phyloP scores from a whole-genome alignment of 2,888 invertebrate genomes.

The Acronicta aceris region DNA sequence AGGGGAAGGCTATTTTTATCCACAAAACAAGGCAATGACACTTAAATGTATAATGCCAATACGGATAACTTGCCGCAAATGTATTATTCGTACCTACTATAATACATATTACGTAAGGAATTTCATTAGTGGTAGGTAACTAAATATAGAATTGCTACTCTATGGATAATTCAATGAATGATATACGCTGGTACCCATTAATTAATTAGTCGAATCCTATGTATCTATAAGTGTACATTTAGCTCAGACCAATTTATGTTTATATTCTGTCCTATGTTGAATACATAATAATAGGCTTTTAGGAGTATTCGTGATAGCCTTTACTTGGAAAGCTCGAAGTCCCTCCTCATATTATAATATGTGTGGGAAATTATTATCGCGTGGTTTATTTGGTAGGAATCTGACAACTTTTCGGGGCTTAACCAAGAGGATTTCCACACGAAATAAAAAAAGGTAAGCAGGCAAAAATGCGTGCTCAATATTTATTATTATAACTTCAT shows the following conservation, averaged over 20 bases:
- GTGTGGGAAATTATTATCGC: no score
- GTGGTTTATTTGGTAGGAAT: no score
- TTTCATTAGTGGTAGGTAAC: conserved; percentile 5
- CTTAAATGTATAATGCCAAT: background rate
- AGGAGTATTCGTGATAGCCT: no score
- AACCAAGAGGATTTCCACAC: no score
- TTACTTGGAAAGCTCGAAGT: no score
- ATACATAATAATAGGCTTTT: background rate
- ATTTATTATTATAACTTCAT: conserved; percentile 11
- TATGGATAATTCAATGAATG: conserved; percentile 6
- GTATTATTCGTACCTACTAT: background rate
- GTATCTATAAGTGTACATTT: background rate
- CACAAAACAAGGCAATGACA: background rate
- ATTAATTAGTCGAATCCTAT: conserved; percentile 9
- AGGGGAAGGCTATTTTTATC: background rate
- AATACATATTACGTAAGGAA: background rate
- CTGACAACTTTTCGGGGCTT: no score
- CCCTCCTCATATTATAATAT: no score
- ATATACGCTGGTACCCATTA: conserved; percentile 5
- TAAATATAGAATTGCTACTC: conserved; percentile 5
- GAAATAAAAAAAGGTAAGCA: no score
- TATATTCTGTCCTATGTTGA: no score
- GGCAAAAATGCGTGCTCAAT: no score
- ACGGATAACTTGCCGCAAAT: background rate
- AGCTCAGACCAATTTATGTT: background rate